A percentile compares a stretch with the other conserved stretches of the same genome.
Conservation (phyloP, 2,888 invertebrate genomes). For the Geophilus truncorum region DNA sequence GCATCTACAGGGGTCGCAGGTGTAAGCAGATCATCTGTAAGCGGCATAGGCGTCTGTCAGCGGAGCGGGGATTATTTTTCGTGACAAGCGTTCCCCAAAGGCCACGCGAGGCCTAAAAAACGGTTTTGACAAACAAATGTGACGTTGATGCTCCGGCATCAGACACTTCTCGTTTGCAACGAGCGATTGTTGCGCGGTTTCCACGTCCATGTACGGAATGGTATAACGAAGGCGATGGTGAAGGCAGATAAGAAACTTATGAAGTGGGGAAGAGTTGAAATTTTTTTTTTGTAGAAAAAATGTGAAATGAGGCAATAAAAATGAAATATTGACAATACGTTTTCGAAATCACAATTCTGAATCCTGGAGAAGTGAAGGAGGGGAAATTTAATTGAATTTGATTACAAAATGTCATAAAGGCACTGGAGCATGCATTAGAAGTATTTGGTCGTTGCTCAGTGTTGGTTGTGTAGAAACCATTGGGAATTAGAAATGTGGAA, state of each 20-base stretch:
- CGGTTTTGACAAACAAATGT: not conserved
- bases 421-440: too few relatives aligned
- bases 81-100: slow-evolving; percentile 14
- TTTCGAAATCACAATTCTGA: too few relatives aligned
- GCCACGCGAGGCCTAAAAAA: slow-evolving; percentile 14
- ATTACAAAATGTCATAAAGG: too few relatives aligned
- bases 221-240: not conserved
- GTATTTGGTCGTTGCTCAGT: too few relatives aligned
- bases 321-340: not conserved
- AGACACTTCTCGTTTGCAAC: not conserved
- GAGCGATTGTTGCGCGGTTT: slow-evolving; percentile 1
- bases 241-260: not conserved
- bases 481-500: too few relatives aligned
- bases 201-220: not conserved
- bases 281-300: not conserved
- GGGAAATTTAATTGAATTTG: not conserved
- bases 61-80: not conserved
- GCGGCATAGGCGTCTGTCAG: slow-evolving; percentile 2
- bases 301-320: not conserved
- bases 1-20: not conserved
- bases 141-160: not conserved
- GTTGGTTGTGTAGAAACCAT: too few relatives aligned
- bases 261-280: not conserved
- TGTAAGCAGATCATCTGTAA: slow-evolving; percentile 1
- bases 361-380: too few relatives aligned